Evolutionary conservation across 1,140 invertebrate genomes (phyloP).

Genomic region (Aphaenogaster floridana): DNA sequence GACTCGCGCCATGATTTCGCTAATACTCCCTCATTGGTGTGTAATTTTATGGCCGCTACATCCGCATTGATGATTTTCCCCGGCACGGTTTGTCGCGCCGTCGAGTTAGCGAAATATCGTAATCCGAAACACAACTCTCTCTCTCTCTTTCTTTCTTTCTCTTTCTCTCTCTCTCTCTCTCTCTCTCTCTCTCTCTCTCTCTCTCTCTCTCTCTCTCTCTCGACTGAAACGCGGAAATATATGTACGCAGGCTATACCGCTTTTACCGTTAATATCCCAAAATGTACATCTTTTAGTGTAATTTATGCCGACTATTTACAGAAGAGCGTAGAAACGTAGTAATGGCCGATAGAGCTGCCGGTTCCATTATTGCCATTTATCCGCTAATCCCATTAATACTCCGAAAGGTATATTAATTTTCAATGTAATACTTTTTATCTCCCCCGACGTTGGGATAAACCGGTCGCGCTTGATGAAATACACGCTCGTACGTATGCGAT

Average conservation of each 20-base stretch:
- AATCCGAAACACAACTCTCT: not conserved
- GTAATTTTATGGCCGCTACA: not conserved
- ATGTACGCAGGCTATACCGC: not conserved
- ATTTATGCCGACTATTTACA: constrained; percentile 54
- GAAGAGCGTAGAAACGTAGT: constrained; percentile 43
- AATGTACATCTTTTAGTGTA: constrained; percentile 56
- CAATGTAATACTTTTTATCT: constrained; percentile 39
- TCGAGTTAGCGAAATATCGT: not conserved
- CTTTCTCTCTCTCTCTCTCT: not conserved
- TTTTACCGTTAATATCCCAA: constrained; percentile 36
- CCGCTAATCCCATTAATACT: constrained; percentile 43
- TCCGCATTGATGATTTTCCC: constrained; percentile 1
- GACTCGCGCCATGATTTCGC: constrained; percentile 22
- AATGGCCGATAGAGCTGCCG: constrained; percentile 20
- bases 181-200: no score
- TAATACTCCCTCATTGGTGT: no score
- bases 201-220: not conserved
- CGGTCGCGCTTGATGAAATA: constrained; percentile 31
- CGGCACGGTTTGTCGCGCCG: not conserved
- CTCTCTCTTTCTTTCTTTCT: not conserved
- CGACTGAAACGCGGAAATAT: not conserved
- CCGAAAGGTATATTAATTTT: constrained; percentile 61
- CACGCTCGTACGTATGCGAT: not conserved
- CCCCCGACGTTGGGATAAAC: constrained; percentile 31
- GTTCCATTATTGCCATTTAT: constrained; percentile 59